Conservation (phyloP, 2,888 invertebrate genomes). For the Camponotus fellah region DNA sequence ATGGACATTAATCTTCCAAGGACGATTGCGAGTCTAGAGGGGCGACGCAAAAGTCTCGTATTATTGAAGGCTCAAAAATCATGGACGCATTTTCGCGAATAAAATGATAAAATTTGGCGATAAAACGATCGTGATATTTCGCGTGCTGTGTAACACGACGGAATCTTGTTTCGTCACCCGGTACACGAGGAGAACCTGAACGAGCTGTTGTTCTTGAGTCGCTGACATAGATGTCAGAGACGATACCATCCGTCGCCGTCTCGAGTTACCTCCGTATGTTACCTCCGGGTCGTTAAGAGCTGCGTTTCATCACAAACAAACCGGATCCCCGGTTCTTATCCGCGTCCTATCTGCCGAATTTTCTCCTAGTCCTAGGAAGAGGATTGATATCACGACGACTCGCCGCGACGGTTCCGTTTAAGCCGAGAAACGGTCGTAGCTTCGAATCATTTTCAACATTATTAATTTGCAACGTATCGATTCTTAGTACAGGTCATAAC, state of each 20-base stretch:
- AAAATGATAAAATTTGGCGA: background rate
- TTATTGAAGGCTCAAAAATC: background rate
- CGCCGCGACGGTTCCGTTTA: background rate
- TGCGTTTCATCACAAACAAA: slow-evolving; percentile 75
- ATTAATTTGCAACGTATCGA: slow-evolving; percentile 2
- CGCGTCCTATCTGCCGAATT: slow-evolving; percentile 65
- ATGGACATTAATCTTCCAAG: background rate
- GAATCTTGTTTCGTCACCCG: slow-evolving; percentile 63
- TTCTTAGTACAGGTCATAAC: background rate
- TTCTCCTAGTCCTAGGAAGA: slow-evolving; percentile 55
- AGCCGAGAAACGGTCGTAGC: background rate
- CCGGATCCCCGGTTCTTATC: slow-evolving; percentile 49
- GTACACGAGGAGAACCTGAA: slow-evolving; percentile 46
- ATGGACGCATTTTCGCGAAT: background rate
- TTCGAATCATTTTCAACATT: background rate
- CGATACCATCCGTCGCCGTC: slow-evolving; percentile 80
- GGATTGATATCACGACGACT: slow-evolving; percentile 38
- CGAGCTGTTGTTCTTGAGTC: slow-evolving; percentile 71
- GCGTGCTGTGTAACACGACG: slow-evolving; percentile 21
- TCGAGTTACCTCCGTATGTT: slow-evolving; percentile 80
- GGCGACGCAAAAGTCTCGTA: background rate
- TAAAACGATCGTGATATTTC: background rate
- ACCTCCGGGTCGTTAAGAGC: slow-evolving; percentile 74
- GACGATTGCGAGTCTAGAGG: background rate
- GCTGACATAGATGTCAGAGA: slow-evolving; percentile 83